Evolutionary conservation across 1,140 invertebrate species (phyloP).

Genomic region (Epicauta chinensis): DNA sequence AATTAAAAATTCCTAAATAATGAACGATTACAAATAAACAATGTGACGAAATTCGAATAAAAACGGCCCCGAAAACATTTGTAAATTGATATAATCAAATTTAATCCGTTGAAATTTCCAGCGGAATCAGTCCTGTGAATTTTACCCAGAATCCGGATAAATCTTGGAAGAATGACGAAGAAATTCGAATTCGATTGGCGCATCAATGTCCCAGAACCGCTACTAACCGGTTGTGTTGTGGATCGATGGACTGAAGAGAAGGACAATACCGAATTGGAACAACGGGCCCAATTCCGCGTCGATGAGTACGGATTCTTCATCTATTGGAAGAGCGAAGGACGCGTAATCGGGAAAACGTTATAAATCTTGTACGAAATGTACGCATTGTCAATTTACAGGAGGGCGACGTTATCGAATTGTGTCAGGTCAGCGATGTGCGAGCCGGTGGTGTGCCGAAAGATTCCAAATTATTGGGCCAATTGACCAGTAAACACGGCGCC

Average conservation of each 20-base stretch:
- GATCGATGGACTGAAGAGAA: conserved; percentile 97
- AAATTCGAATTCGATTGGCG: conserved; percentile 98
- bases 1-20: no score
- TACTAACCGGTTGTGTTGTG: conserved; percentile 78
- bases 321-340: conserved; percentile 96
- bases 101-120: no score
- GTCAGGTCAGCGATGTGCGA: conserved; percentile 94
- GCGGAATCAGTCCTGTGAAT: no score
- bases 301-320: conserved; percentile 99
- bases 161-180: conserved; percentile 86
- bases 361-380: not conserved
- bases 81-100: no score
- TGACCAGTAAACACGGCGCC: conserved; percentile 68
- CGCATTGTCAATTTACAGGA: conserved; percentile 57
- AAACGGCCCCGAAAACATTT: no score
- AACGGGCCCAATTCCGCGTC: conserved; percentile 86
- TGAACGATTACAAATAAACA: no score
- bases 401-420: conserved; percentile 92
- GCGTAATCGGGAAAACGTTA: conserved; percentile 51
- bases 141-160: no score
- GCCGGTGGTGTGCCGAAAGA: conserved; percentile 88
- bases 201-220: conserved; percentile 80
- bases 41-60: no score
- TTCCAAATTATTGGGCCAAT: conserved; percentile 71
- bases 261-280: conserved; percentile 82